Conservation (phyloP, 2,888 invertebrate genomes). For the Lymantria monacha region DNA sequence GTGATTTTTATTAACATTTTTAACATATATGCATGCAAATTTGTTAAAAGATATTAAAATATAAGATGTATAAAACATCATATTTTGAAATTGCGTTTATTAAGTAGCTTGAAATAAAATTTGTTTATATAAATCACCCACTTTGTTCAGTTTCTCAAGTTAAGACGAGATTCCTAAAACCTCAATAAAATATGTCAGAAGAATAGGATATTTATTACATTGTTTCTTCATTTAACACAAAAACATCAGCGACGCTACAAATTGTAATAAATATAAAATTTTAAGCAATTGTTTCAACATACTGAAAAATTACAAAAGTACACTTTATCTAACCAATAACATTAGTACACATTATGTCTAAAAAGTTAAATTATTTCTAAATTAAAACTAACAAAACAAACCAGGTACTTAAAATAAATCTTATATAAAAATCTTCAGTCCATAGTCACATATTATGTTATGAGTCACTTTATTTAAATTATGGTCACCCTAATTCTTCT, state of each 20-base stretch:
- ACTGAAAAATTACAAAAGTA: constrained; percentile 25
- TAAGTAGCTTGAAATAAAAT: background rate
- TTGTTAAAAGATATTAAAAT: too few relatives aligned
- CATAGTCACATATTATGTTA: constrained; percentile 28
- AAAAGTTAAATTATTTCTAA: constrained; percentile 52
- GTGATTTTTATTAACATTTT: constrained; percentile 7
- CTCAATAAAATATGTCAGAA: constrained; percentile 33
- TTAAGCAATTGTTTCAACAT: constrained; percentile 22
- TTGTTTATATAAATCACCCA: constrained; percentile 8
- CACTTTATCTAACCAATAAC: constrained; percentile 13
- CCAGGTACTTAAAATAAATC: constrained; percentile 60
- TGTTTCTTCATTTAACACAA: constrained; percentile 14
- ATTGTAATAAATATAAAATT: constrained; percentile 28
- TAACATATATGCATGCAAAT: background rate
- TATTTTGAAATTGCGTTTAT: background rate
- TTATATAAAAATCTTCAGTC: constrained; percentile 54
- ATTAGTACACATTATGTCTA: constrained; percentile 45
- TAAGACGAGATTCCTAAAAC: constrained; percentile 43
- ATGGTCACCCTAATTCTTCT: constrained; percentile 14
- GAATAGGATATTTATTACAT: constrained; percentile 12
- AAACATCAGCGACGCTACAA: constrained; percentile 9
- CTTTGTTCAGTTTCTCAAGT: constrained; percentile 15
- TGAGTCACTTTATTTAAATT: constrained; percentile 19
- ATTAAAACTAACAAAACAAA: constrained; percentile 53
- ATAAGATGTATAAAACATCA: background rate